Percentiles rank a stretch among this genome's conserved stretches.
phyloP scores from a whole-genome alignment of 2,888 invertebrate genomes.

The Miltochrista miniata region DNA sequence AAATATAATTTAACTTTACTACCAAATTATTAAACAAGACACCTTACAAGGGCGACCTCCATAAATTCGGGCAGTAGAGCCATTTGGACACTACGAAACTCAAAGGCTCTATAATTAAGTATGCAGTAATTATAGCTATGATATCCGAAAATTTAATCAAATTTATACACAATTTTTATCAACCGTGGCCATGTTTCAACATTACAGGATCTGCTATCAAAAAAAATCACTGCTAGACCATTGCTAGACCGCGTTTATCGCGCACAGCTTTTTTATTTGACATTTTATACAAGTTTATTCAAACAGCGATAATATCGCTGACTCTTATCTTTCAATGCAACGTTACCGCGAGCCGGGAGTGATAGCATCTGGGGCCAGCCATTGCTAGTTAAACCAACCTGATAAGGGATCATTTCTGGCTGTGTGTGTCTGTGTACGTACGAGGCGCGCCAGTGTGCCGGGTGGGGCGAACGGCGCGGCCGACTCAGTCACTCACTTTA shows the following conservation, averaged over 20 bases:
- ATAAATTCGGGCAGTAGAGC: too few species aligned
- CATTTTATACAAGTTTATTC: conserved; percentile 84
- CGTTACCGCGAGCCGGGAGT: conserved; percentile 79
- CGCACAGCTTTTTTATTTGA: conserved; percentile 80
- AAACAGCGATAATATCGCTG: conserved; percentile 81
- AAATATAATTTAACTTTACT: too few species aligned
- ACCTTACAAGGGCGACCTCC: too few species aligned
- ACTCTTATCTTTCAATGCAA: conserved; percentile 83
- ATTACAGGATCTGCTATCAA: conserved; percentile 49
- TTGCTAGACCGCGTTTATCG: conserved; percentile 69
- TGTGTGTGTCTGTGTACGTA: conserved; percentile 58
- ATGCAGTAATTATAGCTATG: neutral
- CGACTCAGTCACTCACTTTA: conserved; percentile 79
- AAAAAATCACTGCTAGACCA: conserved; percentile 69
- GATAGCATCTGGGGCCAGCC: conserved; percentile 81
- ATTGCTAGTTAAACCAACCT: conserved; percentile 81
- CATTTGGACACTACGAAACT: too few species aligned
- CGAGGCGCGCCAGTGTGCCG: conserved; percentile 53
- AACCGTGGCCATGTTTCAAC: conserved; percentile 36
- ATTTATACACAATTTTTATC: neutral
- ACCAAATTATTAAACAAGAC: too few species aligned
- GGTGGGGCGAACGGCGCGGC: conserved; percentile 63
- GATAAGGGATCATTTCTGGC: conserved; percentile 73
- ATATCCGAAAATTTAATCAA: neutral
- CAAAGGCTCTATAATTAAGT: too few species aligned